Base-by-base conservation (phyloP, 2,797 vertebrate species). In the Erpetoichthys calabaricus region DNA sequence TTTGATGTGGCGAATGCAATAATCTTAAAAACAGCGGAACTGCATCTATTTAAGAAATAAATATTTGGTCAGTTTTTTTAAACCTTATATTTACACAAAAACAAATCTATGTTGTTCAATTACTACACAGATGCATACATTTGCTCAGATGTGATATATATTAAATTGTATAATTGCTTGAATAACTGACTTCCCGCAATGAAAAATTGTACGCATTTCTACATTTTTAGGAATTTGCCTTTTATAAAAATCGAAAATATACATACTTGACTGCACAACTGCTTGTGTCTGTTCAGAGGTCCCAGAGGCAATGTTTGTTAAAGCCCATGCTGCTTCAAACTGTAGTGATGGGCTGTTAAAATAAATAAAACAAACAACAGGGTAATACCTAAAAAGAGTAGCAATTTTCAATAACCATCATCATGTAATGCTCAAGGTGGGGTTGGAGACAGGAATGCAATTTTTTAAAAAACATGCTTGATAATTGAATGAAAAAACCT, bases 251-350 rank as follows among this genome's bases (percentile, higher is more conserved):
- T 25, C 25, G 6, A 53, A 3, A 4, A 6, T 7, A 53, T 54
- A 92, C 96, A 86, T 87, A 98, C 94, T 92, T 71, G 96, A 97
- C 74, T 98, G 89, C 70, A 98, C 94, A 68, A 99, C 96, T 1
- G 96, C 96, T 79, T 99, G 94, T 25, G 96, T 99, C 78, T 99
- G 96, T 78, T 99, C 96, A 49, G 96, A 98, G 55, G 96, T 99
- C 68, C 96, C 96, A 51, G 96, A 98, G 3, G 96, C 96, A 50
- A 99, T 99, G 83, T 99, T 99, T 78, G 96, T 99, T 69, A 99
- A 78, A 77, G 96, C 96, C 96, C 96, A 99, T 2, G 96, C 96
- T 58, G 96, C 94, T 76, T 99, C 96, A 70, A 99, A 99, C 82
- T 99, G 96, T 68, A 99, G 87, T 73, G 94, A 98, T 3, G 96